Percentiles rank a stretch among this genome's conserved stretches.
phyloP scores from a whole-genome alignment of 2,113 vertebrate species.

The Boulengeromyrus knoepffleri region DNA sequence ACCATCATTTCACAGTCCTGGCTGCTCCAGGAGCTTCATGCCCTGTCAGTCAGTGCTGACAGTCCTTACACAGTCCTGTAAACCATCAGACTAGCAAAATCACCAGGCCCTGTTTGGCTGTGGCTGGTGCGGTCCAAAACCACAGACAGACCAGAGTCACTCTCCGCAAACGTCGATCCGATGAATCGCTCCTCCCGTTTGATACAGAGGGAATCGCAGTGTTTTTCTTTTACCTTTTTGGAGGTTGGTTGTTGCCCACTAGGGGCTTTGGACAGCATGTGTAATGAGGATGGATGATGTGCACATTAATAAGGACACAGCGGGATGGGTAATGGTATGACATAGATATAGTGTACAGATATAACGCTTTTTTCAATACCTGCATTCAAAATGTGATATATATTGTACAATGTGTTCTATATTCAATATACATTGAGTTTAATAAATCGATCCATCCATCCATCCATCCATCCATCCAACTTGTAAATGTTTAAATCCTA shows the following conservation, averaged over 20 bases:
- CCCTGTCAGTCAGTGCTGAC: neutral
- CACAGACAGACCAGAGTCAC: neutral
- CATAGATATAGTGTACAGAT: neutral
- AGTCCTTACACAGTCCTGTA: neutral
- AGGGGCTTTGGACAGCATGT: neutral
- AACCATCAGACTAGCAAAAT: neutral
- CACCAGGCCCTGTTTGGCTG: neutral
- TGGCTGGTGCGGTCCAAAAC: neutral
- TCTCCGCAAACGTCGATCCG: neutral
- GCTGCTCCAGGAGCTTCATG: neutral
- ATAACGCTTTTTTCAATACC: neutral
- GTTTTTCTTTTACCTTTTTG: neutral
- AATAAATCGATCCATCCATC: neutral
- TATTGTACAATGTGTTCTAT: neutral
- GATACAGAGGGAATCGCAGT: neutral
- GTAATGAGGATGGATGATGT: neutral
- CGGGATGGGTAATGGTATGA: neutral
- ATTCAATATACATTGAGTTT: neutral
- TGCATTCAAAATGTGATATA: neutral
- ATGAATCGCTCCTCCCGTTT: neutral
- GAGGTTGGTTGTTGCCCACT: neutral
- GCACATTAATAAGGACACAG: neutral
- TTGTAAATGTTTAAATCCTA: neutral
- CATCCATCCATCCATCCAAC: no score
- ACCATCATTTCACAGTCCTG: neutral